phyloP scores from a whole-genome alignment of 2,888 invertebrate species.

The Andrena trimmerana region DNA sequence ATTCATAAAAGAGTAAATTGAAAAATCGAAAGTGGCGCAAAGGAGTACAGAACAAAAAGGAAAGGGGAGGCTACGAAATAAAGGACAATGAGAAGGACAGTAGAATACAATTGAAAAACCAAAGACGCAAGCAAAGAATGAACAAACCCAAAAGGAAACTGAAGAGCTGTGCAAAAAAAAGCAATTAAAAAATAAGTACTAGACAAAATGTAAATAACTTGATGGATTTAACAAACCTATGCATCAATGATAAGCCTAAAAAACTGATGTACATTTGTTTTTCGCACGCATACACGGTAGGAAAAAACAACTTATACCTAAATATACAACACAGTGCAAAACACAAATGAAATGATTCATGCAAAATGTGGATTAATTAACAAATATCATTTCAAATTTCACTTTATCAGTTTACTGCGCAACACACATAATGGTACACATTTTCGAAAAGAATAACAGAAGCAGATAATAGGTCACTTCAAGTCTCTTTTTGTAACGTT shows the following conservation, averaged over 20 bases:
- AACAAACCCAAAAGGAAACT: slow-evolving; percentile 27
- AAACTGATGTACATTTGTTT: slow-evolving; percentile 35
- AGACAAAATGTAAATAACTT: slow-evolving; percentile 28
- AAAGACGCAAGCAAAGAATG: slow-evolving; percentile 44
- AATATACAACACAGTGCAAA: slow-evolving; percentile 38
- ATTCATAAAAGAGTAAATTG: slow-evolving; percentile 25
- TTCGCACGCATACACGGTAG: slow-evolving; percentile 18
- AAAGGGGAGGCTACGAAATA: slow-evolving; percentile 29
- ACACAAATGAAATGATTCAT: slow-evolving; percentile 51
- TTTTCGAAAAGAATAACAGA: slow-evolving; percentile 22
- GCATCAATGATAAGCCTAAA: slow-evolving; percentile 34
- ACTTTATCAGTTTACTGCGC: slow-evolving; percentile 41
- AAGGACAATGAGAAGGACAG: slow-evolving; percentile 32
- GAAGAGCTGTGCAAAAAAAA: slow-evolving; percentile 33
- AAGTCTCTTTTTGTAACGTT: slow-evolving; percentile 1
- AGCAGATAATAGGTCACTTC: slow-evolving; percentile 36
- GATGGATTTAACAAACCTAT: slow-evolving; percentile 33
- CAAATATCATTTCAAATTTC: slow-evolving; percentile 25
- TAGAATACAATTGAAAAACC: slow-evolving; percentile 41
- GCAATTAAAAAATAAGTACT: slow-evolving; percentile 43
- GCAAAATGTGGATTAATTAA: slow-evolving; percentile 50
- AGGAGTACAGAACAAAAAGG: slow-evolving; percentile 21
- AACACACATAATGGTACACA: slow-evolving; percentile 39
- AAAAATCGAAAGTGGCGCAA: slow-evolving; percentile 27
- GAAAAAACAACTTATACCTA: slow-evolving; percentile 22